Percentiles rank a stretch among this genome's conserved stretches.
phyloP scores from a whole-genome alignment of 2,888 invertebrate genomes.

The Diadromus collaris region DNA sequence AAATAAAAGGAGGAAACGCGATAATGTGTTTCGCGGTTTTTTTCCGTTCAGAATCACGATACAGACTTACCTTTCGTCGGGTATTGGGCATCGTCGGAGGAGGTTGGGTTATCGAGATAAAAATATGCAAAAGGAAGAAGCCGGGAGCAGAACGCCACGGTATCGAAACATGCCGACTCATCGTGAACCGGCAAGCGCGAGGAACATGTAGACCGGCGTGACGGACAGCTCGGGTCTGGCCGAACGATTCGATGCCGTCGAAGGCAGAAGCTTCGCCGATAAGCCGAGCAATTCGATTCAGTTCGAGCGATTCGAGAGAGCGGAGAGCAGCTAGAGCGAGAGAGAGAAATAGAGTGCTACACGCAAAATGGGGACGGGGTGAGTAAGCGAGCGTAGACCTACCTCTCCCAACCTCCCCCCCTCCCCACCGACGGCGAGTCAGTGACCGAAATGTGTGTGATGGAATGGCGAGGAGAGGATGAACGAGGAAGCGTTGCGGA shows the following conservation, averaged over 20 bases:
- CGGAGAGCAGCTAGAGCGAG: background rate
- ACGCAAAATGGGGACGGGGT: background rate
- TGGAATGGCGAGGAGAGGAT: conserved; percentile 30
- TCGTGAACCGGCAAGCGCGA: conserved; percentile 13
- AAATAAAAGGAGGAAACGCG: background rate
- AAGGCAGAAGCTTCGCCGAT: conserved; percentile 61
- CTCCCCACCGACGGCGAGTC: background rate
- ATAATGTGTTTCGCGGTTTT: conserved; percentile 4
- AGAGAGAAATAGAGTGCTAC: background rate
- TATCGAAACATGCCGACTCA: conserved; percentile 26
- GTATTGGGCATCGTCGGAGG: conserved; percentile 2
- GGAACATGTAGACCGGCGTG: conserved; percentile 5
- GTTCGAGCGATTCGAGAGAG: background rate
- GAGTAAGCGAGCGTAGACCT: conserved; percentile 9
- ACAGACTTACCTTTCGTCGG: background rate
- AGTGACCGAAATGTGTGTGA: conserved; percentile 17
- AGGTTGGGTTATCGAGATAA: background rate
- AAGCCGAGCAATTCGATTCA: conserved; percentile 70
- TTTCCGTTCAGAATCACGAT: background rate
- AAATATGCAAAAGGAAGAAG: background rate
- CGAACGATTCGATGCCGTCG: conserved; percentile 4
- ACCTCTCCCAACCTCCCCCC: too few species aligned
- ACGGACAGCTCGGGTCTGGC: background rate
- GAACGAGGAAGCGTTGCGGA: conserved; percentile 33
- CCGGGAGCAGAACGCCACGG: background rate